These are phyloP conservation scores for Drosophila tsacasi DNA, from an alignment of 1,140 invertebrate species.

Conservation along the genomic window DNA sequence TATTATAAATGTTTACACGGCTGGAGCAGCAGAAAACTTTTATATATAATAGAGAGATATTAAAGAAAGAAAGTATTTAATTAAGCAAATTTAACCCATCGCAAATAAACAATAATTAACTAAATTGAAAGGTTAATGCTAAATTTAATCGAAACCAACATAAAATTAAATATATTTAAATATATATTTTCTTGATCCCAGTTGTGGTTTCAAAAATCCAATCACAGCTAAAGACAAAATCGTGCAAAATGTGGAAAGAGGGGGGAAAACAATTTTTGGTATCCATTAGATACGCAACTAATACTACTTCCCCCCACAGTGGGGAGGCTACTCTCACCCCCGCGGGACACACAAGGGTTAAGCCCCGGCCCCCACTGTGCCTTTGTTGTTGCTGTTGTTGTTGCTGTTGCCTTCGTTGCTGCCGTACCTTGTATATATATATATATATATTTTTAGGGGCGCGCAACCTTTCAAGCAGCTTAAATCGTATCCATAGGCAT, in stretches of 20 bases:
- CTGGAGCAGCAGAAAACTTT: too few species aligned
- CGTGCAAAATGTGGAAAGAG: not conserved
- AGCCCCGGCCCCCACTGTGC: slow-evolving; percentile 11
- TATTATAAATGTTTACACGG: too few species aligned
- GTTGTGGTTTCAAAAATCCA: slow-evolving; percentile 22
- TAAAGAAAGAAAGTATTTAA: not conserved
- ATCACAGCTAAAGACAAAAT: slow-evolving; percentile 19
- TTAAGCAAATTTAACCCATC: not conserved
- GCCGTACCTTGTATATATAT: slow-evolving; percentile 59
- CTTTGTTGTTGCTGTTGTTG: slow-evolving; percentile 4
- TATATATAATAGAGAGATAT: too few species aligned
- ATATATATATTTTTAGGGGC: slow-evolving; percentile 77
- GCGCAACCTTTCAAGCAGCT: slow-evolving; percentile 74
- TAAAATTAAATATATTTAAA: too few species aligned
- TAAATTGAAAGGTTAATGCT: too few species aligned
- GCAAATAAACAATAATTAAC: too few species aligned
- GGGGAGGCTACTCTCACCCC: slow-evolving; percentile 5
- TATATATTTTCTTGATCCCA: not conserved
- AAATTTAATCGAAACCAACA: too few species aligned
- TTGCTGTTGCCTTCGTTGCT: not conserved
- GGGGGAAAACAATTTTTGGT: slow-evolving; percentile 59
- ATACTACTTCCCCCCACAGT: slow-evolving; percentile 23
- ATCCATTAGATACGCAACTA: slow-evolving; percentile 79
- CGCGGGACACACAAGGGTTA: slow-evolving; percentile 35
- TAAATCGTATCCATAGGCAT: slow-evolving; percentile 77